These are phyloP conservation scores for Montifringilla adamsi DNA, from an alignment of 2,113 vertebrate species.

Conservation along the genomic window DNA sequence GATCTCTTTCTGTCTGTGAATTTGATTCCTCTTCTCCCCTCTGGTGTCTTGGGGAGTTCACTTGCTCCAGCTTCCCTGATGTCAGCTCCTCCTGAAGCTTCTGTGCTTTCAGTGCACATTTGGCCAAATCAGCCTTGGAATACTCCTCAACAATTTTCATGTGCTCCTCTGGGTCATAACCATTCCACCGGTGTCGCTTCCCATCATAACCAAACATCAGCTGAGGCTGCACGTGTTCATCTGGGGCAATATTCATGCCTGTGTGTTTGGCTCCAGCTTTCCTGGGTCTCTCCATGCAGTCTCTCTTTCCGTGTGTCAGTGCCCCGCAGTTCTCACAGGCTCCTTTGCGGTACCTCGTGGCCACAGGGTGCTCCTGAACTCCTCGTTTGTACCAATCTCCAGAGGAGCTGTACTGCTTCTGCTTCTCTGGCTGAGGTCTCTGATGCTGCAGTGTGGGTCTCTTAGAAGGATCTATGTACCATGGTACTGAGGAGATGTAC, in stretches of 20 bases:
- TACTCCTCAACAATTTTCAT: conserved; percentile 97
- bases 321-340: conserved; percentile 96
- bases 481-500: conserved; percentile 96
- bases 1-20: conserved; percentile 85
- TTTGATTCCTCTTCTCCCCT: conserved; percentile 84
- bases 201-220: conserved; percentile 91
- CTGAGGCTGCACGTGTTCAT: conserved; percentile 86
- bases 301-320: conserved; percentile 91
- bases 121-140: conserved; percentile 92
- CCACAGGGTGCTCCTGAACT: conserved; percentile 83
- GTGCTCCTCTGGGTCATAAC: conserved; percentile 94
- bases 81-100: conserved; percentile 95
- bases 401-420: conserved; percentile 75
- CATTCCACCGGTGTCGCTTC: conserved; percentile 96
- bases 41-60: conserved; percentile 82
- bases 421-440: conserved; percentile 85
- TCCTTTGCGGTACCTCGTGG: conserved; percentile 87
- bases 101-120: conserved; percentile 93
- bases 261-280: conserved; percentile 92
- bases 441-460: conserved; percentile 96
- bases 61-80: conserved; percentile 91
- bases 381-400: conserved; percentile 94
- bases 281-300: conserved; percentile 95
- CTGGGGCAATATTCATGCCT: conserved; percentile 87
- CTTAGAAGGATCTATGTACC: conserved; percentile 97